Evolutionary conservation across 2,113 vertebrate genomes (phyloP).

Genomic region (Elgaria multicarinata): DNA sequence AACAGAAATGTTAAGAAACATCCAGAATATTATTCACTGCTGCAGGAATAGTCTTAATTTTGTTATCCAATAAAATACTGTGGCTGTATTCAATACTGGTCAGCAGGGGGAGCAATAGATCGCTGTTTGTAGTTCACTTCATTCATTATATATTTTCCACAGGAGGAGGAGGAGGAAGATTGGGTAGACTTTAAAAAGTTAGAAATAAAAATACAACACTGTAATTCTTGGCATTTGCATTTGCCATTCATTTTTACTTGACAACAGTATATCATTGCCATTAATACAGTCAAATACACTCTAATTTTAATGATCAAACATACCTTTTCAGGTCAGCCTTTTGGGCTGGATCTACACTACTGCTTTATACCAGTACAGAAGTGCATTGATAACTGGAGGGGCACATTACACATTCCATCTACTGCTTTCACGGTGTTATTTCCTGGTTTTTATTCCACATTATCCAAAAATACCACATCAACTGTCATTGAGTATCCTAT

Average conservation of each 20-base stretch:
- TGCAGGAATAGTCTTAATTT: not conserved
- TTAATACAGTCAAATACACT: too few relatives aligned
- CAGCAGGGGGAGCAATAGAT: slow-evolving; percentile 4
- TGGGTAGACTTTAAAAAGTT: not conserved
- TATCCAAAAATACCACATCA: too few relatives aligned
- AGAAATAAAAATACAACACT: not conserved
- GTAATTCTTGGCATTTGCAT: not conserved
- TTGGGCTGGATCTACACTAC: too few relatives aligned
- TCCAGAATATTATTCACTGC: not conserved
- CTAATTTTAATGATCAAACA: too few relatives aligned
- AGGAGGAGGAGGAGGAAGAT: too few relatives aligned
- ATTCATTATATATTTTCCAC: not conserved
- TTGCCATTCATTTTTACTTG: not conserved
- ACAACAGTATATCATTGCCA: too few relatives aligned
- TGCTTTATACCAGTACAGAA: too few relatives aligned
- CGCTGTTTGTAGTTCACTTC: not conserved
- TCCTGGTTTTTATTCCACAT: too few relatives aligned
- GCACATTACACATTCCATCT: too few relatives aligned
- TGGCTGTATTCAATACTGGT: not conserved
- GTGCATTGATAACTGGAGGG: too few relatives aligned
- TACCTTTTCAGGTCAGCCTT: not conserved
- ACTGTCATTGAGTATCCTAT: too few relatives aligned
- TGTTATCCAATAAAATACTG: not conserved
- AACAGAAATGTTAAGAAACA: not conserved
- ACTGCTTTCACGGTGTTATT: too few relatives aligned